A percentile compares a stretch with the other conserved stretches of the same genome.
Evolutionary conservation across 2,888 invertebrate species (phyloP).

Genomic region (Didymodactylos carnosus): DNA sequence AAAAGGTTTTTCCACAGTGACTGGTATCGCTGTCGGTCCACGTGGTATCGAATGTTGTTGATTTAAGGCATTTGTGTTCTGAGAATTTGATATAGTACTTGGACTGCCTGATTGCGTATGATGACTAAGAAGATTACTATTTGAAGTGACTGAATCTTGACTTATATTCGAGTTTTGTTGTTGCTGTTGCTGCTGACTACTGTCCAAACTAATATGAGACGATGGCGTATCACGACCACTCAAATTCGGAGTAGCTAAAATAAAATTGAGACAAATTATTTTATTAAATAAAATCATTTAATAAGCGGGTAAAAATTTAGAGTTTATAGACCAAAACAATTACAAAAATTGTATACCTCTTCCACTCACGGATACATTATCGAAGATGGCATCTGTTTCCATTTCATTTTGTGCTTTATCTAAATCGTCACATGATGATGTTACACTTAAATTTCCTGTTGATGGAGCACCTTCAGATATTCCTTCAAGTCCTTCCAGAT

Average conservation of each 20-base stretch:
- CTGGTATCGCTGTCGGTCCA: conserved; percentile 27
- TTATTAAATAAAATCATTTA: too few relatives aligned
- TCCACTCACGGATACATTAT: background rate
- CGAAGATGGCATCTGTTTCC: background rate
- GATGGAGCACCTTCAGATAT: background rate
- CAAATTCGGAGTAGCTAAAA: conserved; percentile 34
- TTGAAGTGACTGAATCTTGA: background rate
- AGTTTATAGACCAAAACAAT: too few relatives aligned
- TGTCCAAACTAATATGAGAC: conserved; percentile 43
- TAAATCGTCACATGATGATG: background rate
- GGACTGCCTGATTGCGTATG: background rate
- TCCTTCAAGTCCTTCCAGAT: conserved; percentile 57
- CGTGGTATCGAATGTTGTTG: conserved; percentile 18
- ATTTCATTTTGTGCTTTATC: background rate
- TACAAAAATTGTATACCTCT: too few relatives aligned
- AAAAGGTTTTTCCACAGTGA: conserved; percentile 49
- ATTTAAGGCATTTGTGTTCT: background rate
- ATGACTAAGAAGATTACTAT: background rate
- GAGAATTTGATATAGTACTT: background rate
- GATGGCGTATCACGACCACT: conserved; percentile 67
- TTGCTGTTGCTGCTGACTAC: too few relatives aligned
- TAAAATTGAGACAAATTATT: background rate
- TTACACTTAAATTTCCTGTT: background rate
- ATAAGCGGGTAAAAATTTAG: too few relatives aligned
- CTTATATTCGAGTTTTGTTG: too few relatives aligned